These are phyloP conservation scores for Leptopterna dolabrata DNA, from an alignment of 2,888 invertebrate genomes.

Conservation along the genomic window DNA sequence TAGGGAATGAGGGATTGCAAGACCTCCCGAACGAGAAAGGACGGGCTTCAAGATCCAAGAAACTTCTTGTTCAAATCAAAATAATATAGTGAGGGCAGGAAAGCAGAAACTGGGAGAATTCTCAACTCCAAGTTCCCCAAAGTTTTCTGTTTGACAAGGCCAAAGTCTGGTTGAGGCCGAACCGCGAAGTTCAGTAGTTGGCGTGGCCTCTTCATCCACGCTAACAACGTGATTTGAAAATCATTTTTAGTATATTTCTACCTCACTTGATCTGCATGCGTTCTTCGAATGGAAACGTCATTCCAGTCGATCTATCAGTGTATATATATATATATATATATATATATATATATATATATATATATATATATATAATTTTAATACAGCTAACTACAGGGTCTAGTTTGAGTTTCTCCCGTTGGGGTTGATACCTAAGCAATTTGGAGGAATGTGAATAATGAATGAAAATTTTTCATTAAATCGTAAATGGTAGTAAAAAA, in stretches of 20 bases:
- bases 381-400: too few species aligned
- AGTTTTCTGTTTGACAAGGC: constrained; percentile 41
- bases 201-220: neutral
- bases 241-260: constrained; percentile 6
- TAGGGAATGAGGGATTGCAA: neutral
- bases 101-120: neutral
- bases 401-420: too few species aligned
- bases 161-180: constrained; percentile 1
- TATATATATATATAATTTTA: too few species aligned
- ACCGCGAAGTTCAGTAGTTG: constrained; percentile 19
- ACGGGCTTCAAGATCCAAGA: constrained; percentile 10
- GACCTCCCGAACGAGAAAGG: neutral
- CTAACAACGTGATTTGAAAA: constrained; percentile 10
- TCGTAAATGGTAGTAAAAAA: too few species aligned
- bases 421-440: too few species aligned
- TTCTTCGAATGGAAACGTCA: too few species aligned
- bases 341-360: too few species aligned
- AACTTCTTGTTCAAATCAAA: constrained; percentile 29
- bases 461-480: too few species aligned
- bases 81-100: neutral
- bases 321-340: too few species aligned
- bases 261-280: neutral
- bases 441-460: too few species aligned
- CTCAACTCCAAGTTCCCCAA: constrained; percentile 14
- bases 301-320: too few species aligned